A percentile compares a stretch with the other conserved stretches of the same genome.
These are phyloP conservation scores for Nymphalis io DNA, from an alignment of 1,140 invertebrate genomes.

Conservation along the genomic window DNA sequence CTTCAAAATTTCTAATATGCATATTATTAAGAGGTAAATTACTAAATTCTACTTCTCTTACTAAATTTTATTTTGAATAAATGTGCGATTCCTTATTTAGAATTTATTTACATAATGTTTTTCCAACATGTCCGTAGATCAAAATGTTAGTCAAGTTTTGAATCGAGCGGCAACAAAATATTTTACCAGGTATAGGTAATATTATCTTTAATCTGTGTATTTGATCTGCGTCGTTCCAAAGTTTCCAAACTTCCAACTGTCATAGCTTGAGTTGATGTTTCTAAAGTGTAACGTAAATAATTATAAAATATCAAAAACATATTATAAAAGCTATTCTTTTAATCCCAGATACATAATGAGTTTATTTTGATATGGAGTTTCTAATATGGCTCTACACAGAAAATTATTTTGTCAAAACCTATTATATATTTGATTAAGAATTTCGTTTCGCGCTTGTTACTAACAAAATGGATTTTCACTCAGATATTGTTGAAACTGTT, in stretches of 20 bases:
- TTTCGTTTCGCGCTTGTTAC: neutral
- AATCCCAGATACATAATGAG: neutral
- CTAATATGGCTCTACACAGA: neutral
- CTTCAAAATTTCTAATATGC: no score
- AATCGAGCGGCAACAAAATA: no score
- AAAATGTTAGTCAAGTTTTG: no score
- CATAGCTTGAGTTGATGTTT: slow-evolving; percentile 22
- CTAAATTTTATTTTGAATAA: no score
- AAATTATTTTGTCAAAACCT: slow-evolving; percentile 2
- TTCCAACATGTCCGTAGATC: no score
- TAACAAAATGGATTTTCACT: slow-evolving; percentile 39
- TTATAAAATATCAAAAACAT: slow-evolving; percentile 25
- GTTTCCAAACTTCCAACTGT: neutral
- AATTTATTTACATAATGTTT: no score
- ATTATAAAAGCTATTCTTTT: neutral
- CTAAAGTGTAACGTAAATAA: slow-evolving; percentile 38
- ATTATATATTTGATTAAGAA: neutral
- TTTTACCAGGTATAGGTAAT: no score
- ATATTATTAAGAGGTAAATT: no score
- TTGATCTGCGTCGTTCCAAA: slow-evolving; percentile 2
- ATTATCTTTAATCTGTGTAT: neutral
- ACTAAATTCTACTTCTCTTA: no score
- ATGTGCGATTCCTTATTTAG: no score
- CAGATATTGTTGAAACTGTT: slow-evolving; percentile 50
- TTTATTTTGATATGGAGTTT: slow-evolving; percentile 18